Evolutionary conservation across 2,113 vertebrate genomes (phyloP).

Genomic region (Seriola aureovittata): DNA sequence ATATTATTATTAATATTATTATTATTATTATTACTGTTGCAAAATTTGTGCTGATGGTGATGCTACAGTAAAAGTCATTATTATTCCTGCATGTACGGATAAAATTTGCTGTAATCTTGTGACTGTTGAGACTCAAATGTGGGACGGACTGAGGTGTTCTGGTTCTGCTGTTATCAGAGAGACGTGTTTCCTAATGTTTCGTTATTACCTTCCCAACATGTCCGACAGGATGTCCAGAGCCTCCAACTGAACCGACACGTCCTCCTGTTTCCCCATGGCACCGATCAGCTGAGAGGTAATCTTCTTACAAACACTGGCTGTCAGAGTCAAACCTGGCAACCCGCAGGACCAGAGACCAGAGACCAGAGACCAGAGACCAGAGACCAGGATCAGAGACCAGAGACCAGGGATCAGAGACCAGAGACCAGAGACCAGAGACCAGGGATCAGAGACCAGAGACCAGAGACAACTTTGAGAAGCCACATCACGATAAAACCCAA

Average conservation of each 20-base stretch:
- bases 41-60: no score
- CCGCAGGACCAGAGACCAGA: not conserved
- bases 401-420: no score
- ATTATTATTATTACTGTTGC: no score
- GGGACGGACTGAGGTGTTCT: no score
- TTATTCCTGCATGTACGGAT: no score
- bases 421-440: not conserved
- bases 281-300: slow-evolving; percentile 94
- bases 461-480: not conserved
- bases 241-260: slow-evolving; percentile 94
- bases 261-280: slow-evolving; percentile 93
- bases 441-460: not conserved
- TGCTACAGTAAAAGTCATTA: no score
- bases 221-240: slow-evolving; percentile 97
- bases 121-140: no score
- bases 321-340: slow-evolving; percentile 87
- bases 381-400: no score
- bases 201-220: slow-evolving; percentile 93
- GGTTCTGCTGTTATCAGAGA: no score
- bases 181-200: no score
- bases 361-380: not conserved
- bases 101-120: no score
- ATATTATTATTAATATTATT: no score
- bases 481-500: not conserved
- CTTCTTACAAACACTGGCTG: slow-evolving; percentile 92